phyloP scores from a whole-genome alignment of 2,797 vertebrate genomes.

The Limnodromus scolopaceus region DNA sequence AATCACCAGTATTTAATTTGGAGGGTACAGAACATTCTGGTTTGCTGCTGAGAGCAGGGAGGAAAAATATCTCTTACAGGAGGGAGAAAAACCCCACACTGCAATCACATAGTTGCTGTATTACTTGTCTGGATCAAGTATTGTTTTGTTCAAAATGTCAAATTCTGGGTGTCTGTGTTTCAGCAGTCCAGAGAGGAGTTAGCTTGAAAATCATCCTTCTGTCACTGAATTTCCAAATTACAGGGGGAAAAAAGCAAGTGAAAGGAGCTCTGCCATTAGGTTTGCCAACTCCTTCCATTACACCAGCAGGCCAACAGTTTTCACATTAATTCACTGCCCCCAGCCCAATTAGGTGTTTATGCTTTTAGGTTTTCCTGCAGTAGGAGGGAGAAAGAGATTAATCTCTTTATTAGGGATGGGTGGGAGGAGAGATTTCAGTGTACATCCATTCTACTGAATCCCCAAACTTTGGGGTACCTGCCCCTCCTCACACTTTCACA shows the following conservation, averaged over 20 bases:
- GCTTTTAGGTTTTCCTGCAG: conserved; percentile 21
- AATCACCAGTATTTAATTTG: not conserved
- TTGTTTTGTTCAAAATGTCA: conserved; percentile 70
- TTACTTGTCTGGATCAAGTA: conserved; percentile 53
- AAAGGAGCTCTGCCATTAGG: conserved; percentile 10
- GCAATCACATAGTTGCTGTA: not conserved
- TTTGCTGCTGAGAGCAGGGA: not conserved
- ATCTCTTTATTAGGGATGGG: not conserved
- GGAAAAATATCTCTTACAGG: not conserved
- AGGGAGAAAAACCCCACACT: not conserved
- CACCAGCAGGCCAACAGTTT: conserved; percentile 29
- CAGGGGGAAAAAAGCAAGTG: not conserved
- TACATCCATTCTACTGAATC: not conserved
- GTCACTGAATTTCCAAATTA: conserved; percentile 67
- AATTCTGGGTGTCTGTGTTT: conserved; percentile 47
- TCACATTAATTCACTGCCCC: conserved; percentile 13
- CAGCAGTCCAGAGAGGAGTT: conserved; percentile 61
- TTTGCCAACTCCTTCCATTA: conserved; percentile 48
- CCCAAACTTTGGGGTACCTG: not conserved
- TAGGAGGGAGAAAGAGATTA: not conserved
- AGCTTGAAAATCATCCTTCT: conserved; percentile 71
- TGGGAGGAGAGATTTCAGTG: not conserved
- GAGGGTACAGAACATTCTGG: not conserved
- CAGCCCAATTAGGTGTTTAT: conserved; percentile 10
- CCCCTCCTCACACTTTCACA: not conserved